These are phyloP conservation scores for Falco punctatus DNA, from an alignment of 2,113 vertebrate genomes.

Conservation along the genomic window DNA sequence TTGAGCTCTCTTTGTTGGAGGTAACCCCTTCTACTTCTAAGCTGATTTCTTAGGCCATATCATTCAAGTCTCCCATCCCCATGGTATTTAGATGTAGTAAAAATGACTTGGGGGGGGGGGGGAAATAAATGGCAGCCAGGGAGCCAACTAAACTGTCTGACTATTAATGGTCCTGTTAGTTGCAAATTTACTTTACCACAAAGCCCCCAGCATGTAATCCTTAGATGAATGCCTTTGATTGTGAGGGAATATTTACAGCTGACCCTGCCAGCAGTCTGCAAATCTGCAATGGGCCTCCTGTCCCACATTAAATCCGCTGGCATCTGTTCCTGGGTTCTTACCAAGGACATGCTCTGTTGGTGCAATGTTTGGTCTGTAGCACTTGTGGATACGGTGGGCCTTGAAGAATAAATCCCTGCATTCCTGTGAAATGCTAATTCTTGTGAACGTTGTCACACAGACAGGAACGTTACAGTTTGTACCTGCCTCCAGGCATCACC, in stretches of 20 bases:
- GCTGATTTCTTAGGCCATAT: slow-evolving; percentile 42
- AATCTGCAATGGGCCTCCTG: slow-evolving; percentile 50
- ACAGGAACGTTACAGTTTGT: neutral
- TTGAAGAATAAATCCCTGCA: slow-evolving; percentile 6
- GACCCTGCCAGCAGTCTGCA: slow-evolving; percentile 47
- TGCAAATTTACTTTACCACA: slow-evolving; percentile 56
- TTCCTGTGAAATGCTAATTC: slow-evolving; percentile 17
- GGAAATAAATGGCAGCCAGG: neutral
- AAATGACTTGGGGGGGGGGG: slow-evolving; percentile 5
- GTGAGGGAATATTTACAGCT: slow-evolving; percentile 58
- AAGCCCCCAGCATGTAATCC: slow-evolving; percentile 61
- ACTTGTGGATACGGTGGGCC: neutral
- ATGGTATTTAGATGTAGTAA: slow-evolving; percentile 24
- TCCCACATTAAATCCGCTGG: slow-evolving; percentile 41
- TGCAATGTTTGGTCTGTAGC: neutral
- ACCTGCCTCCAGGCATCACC: slow-evolving; percentile 9
- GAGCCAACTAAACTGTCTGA: slow-evolving; percentile 28
- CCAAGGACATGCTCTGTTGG: slow-evolving; percentile 33
- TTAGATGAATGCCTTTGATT: slow-evolving; percentile 60
- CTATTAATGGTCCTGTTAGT: slow-evolving; percentile 51
- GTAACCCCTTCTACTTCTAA: slow-evolving; percentile 28
- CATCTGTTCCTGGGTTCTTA: slow-evolving; percentile 49
- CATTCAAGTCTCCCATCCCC: neutral
- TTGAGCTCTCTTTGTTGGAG: slow-evolving; percentile 41
- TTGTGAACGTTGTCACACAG: neutral